A percentile compares a stretch with the other conserved stretches of the same genome.
Conservation (phyloP, 92 coral and sea anemone genomes). For the Heliopora coerulea region DNA sequence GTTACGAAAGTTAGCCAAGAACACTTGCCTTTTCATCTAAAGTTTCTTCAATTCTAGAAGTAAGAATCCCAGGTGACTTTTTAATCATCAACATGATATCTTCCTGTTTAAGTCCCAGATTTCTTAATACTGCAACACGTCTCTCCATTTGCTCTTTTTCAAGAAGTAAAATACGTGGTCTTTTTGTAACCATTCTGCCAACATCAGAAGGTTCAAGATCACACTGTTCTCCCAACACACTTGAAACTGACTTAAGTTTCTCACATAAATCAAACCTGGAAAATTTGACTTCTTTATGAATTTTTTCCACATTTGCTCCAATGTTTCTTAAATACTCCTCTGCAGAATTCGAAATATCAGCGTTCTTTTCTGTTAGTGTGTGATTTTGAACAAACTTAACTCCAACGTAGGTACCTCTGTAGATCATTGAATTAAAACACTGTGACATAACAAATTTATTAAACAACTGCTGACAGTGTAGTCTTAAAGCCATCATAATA, state of each 20-base stretch:
- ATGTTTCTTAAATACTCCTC: conserved; percentile 12
- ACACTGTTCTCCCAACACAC: conserved; percentile 10
- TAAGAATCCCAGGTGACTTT: conserved; percentile 80
- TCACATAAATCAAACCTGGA: background rate
- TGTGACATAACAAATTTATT: background rate
- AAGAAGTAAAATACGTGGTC: conserved; percentile 69
- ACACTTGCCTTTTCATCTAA: conserved; percentile 65
- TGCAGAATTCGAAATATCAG: background rate
- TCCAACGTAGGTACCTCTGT: background rate
- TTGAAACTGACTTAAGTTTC: background rate
- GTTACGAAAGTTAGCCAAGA: too few relatives aligned
- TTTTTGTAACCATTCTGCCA: conserved; percentile 56
- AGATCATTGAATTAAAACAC: background rate
- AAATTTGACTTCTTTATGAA: conserved; percentile 17
- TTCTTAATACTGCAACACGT: conserved; percentile 60
- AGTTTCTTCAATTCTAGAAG: conserved; percentile 66
- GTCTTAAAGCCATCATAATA: background rate
- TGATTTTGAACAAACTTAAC: background rate
- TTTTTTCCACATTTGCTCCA: conserved; percentile 3
- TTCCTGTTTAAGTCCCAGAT: conserved; percentile 66
- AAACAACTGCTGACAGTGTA: background rate
- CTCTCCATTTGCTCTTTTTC: conserved; percentile 56
- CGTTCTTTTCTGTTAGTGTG: background rate
- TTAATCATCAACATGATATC: conserved; percentile 62
- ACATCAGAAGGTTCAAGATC: conserved; percentile 42